Base-by-base conservation (phyloP, 2,797 vertebrate genomes). In the Takifugu rubripes region DNA sequence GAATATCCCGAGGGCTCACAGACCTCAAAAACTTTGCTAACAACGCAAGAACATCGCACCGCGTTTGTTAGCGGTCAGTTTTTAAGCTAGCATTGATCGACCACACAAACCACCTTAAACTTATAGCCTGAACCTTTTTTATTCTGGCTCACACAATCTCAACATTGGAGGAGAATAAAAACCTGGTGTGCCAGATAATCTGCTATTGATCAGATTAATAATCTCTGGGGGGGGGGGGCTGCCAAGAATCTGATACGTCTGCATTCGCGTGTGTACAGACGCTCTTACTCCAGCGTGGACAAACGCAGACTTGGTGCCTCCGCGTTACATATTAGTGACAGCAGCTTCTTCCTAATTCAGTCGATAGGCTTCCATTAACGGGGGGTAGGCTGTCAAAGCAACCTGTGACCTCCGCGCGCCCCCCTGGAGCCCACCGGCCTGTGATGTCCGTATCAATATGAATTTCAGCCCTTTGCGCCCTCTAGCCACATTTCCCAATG, bases 311-410 rank as follows among this genome's bases (percentile, higher is more conserved):
- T 91, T 85, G 51, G 29, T 66, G 87, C 87, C 89, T 89, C 91
- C 85, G 75, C 74, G 74, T 87, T 87, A 84, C 90, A 88, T 86
- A 79, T 84, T 88, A 83, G 85, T 83, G 87, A 71, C 85, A 86
- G 88, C 21, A 87, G 92, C 91, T 90, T 90, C 84, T 79, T 81
- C 85, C 74, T 47, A 80, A 85, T 77, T 81, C 86, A 92, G 93
- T 97, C 94, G 88, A 97, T 97, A 94, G 79, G 56, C 82, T 77
- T 94, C 94, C 95, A 96, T 97, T 97, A 97, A 88, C 88, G 89
- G 75, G 75, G 81, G 84, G 84, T 84, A 81, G 84, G 89, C 91
- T 92, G 90, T 94, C 90, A 87, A 77, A 84, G 77, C 84, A 92
- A 92, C 89, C 91, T 7, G 74, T 93, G 88, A 91, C 93, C 92